phyloP scores from a whole-genome alignment of 1,140 invertebrate genomes.

The Lepidostoma basale region DNA sequence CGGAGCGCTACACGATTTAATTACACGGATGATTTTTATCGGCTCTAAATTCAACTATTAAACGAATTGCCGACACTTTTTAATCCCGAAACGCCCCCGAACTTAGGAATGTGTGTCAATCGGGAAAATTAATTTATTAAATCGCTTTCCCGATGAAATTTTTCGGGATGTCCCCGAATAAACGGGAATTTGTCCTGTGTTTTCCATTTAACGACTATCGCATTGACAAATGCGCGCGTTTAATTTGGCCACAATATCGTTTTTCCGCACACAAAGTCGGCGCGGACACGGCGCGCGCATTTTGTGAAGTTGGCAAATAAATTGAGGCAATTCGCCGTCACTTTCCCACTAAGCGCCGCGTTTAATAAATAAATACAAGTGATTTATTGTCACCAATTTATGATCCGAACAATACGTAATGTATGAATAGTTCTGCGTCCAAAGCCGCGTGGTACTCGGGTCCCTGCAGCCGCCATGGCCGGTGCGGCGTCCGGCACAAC shows the following conservation, averaged over 20 bases:
- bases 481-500: neutral
- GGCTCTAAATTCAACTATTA: too few species aligned
- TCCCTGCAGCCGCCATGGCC: neutral
- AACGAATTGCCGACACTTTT: too few species aligned
- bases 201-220: too few species aligned
- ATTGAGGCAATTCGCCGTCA: conserved; percentile 14
- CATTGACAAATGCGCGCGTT: neutral
- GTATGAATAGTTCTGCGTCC: conserved; percentile 27
- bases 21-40: too few species aligned
- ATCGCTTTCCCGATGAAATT: too few species aligned
- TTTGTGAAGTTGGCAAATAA: conserved; percentile 1
- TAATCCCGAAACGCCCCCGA: too few species aligned
- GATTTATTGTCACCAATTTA: conserved; percentile 33
- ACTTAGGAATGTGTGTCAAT: too few species aligned
- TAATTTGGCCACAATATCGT: neutral
- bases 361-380: conserved; percentile 31
- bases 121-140: too few species aligned
- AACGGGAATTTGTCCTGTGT: too few species aligned
- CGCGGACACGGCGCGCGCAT: neutral
- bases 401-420: conserved; percentile 28
- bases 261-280: neutral
- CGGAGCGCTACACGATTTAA: too few species aligned
- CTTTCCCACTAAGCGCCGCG: conserved; percentile 24
- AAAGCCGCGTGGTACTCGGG: conserved; percentile 12
- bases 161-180: too few species aligned